These are phyloP conservation scores for Eospalax fontanierii DNA, from an alignment of 2,797 vertebrate genomes.

Conservation along the genomic window DNA sequence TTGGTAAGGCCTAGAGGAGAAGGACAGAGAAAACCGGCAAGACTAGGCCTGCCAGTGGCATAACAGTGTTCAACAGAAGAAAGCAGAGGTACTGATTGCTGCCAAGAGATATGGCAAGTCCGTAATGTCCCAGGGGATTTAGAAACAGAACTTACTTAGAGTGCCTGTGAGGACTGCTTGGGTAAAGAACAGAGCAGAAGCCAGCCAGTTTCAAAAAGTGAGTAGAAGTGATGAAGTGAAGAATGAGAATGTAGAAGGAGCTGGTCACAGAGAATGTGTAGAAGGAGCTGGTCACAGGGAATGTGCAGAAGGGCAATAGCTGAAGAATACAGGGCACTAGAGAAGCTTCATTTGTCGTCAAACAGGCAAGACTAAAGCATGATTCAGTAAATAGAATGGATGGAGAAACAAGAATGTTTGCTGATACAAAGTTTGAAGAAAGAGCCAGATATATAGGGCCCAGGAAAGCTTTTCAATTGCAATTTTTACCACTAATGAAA, in stretches of 20 bases:
- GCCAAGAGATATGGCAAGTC: not conserved
- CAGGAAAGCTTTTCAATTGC: not conserved
- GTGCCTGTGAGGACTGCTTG: not conserved
- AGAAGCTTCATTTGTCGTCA: constrained; percentile 14
- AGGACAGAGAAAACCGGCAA: not conserved
- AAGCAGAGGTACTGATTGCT: not conserved
- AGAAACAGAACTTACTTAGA: not conserved
- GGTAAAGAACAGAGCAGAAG: not conserved
- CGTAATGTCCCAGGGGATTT: not conserved
- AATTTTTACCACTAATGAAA: constrained; percentile 50
- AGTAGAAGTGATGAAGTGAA: not conserved
- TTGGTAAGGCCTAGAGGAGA: not conserved
- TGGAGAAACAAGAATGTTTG: not conserved
- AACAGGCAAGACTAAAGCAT: not conserved
- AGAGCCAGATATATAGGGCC: not conserved
- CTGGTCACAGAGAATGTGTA: not conserved
- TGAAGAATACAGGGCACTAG: constrained; percentile 19
- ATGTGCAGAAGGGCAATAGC: not conserved
- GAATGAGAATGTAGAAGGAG: not conserved
- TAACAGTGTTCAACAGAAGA: not conserved
- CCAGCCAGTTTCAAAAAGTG: not conserved
- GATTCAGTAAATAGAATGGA: not conserved
- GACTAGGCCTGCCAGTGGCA: not conserved
- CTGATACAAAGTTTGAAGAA: constrained; percentile 20
- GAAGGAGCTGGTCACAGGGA: not conserved